These are phyloP conservation scores for Caenorhabditis remanei DNA, from an alignment of 1,140 invertebrate species.

Conservation along the genomic window DNA sequence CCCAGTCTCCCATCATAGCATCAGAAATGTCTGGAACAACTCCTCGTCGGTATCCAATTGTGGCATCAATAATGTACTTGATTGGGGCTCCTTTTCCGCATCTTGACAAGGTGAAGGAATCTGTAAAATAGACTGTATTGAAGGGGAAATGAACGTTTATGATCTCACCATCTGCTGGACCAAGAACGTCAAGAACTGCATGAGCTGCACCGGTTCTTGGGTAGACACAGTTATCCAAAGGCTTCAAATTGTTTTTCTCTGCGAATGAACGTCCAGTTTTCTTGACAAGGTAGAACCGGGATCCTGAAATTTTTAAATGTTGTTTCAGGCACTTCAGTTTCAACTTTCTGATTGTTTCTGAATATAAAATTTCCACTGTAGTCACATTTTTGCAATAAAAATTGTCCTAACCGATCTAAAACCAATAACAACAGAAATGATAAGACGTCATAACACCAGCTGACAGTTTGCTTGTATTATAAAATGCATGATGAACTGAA, in stretches of 20 bases:
- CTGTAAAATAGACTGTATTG: slow-evolving; percentile 14
- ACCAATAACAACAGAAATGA: slow-evolving; percentile 26
- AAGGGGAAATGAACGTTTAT: no score
- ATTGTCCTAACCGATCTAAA: slow-evolving; percentile 13
- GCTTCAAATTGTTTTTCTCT: slow-evolving; percentile 71
- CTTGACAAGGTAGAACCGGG: slow-evolving; percentile 72
- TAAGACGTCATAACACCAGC: slow-evolving; percentile 33
- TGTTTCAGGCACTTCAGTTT: not conserved
- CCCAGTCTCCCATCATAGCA: slow-evolving; percentile 74
- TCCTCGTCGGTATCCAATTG: slow-evolving; percentile 73
- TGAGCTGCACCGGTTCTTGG: slow-evolving; percentile 74
- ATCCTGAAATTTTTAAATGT: slow-evolving; percentile 67
- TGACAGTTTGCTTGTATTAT: not conserved
- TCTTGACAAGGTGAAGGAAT: slow-evolving; percentile 20
- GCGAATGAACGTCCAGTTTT: slow-evolving; percentile 70
- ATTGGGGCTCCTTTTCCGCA: slow-evolving; percentile 67
- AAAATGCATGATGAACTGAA: not conserved
- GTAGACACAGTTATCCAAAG: slow-evolving; percentile 72
- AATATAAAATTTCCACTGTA: not conserved
- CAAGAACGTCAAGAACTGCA: slow-evolving; percentile 72
- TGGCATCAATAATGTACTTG: slow-evolving; percentile 75
- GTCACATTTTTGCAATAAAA: not conserved
- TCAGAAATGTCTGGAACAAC: slow-evolving; percentile 70
- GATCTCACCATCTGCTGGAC: slow-evolving; percentile 58
- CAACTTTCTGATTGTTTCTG: not conserved